Evolutionary conservation across 2,888 invertebrate species (phyloP), one percentile per base, ranked within the genome.

Genomic region (Smittia sp.): DNA sequence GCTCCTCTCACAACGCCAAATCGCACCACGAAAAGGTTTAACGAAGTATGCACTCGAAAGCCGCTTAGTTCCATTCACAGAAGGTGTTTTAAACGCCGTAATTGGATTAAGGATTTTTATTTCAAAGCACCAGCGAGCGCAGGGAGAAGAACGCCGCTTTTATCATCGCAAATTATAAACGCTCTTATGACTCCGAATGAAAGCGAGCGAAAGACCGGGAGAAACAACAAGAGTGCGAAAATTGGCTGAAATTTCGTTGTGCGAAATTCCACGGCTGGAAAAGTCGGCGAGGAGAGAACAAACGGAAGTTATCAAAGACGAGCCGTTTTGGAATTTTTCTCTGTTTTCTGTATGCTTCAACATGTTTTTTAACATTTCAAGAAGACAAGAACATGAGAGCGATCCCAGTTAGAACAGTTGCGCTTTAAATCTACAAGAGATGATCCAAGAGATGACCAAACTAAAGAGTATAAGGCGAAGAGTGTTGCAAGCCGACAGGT

Each of bases 1-100:
- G 25, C 9, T 52, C 20, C 24, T 25, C 25, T 6, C n/a, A 25
- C 25, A n/a, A 63, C 15, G 25, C 27, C 63, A 24, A 63, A n/a
- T 63, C 25, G 63, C 63, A 27, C 63, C 25, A 63, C 63, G 27
- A 69, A 69, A 69, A 69, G 69, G 69, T 69, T 69, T 69, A 69
- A 69, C 69, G 69, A 69, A 69, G 69, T 69, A 69, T 69, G 69
- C 69, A 69, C 52, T 52, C 52, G 20, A 69, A 69, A 69, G 69
- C 69, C 69, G 69, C 69, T 69, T 69, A 69, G 69, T 54, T 69
- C 54, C 32, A 69, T 69, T 69, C 54, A 69, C 52, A 69, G 46
- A 69, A 69, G 69, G 69, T 69, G 69, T 69, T 69, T 68, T 54
- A 69, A 69, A 54, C 22, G 52, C 54, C 69, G 15, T 69, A 69